phyloP scores from a whole-genome alignment of 2,888 invertebrate species.

The Apotomis turbidana region DNA sequence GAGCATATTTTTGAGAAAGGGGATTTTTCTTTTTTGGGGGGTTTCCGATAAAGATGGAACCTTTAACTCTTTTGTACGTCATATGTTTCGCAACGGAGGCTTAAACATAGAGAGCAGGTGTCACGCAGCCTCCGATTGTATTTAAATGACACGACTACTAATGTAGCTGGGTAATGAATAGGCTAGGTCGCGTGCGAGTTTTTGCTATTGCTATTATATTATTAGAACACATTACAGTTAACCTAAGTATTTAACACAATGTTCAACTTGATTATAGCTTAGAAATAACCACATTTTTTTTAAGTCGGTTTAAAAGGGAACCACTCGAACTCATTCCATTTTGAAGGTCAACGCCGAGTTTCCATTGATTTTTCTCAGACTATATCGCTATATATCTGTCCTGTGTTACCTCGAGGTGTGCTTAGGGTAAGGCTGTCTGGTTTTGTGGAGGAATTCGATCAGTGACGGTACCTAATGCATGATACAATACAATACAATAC shows the following conservation, averaged over 20 bases:
- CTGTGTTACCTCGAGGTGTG: no score
- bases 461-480: no score
- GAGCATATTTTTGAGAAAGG: no score
- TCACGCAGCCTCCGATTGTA: slow-evolving; percentile 23
- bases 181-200: slow-evolving; percentile 26
- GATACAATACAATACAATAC: no score
- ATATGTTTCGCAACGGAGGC: slow-evolving; percentile 19
- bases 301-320: not conserved
- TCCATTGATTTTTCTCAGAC: no score
- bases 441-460: no score
- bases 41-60: no score
- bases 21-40: no score
- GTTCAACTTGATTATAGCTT: slow-evolving; percentile 4
- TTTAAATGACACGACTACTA: slow-evolving; percentile 27
- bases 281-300: not conserved
- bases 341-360: no score
- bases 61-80: not conserved
- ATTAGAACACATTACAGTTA: slow-evolving; percentile 4
- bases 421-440: no score
- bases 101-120: slow-evolving; percentile 23
- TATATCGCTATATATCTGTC: no score
- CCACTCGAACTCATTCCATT: not conserved
- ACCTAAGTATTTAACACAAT: not conserved
- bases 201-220: not conserved
- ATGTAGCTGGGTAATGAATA: not conserved